Evolutionary conservation across 2,113 vertebrate species (phyloP).

Genomic region (Tiliqua scincoides): DNA sequence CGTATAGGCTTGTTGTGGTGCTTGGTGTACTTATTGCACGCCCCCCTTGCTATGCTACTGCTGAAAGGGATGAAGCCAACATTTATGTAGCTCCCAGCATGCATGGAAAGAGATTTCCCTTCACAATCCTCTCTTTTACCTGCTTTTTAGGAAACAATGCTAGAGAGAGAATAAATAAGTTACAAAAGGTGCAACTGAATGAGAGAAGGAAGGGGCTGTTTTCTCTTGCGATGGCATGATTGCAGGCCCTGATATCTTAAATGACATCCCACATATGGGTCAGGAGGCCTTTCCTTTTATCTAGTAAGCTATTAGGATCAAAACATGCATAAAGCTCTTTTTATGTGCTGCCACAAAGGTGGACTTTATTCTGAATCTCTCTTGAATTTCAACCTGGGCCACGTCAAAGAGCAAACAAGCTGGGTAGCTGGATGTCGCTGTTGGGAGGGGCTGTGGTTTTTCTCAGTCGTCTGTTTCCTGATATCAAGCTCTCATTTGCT

Average conservation of each 20-base stretch:
- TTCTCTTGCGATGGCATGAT: slow-evolving; percentile 18
- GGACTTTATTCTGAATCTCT: slow-evolving; percentile 56
- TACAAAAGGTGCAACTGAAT: neutral
- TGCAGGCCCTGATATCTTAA: slow-evolving; percentile 23
- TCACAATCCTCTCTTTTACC: neutral
- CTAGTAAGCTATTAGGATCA: slow-evolving; percentile 28
- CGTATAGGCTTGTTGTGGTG: too few relatives aligned
- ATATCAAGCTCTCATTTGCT: neutral
- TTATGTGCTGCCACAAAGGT: slow-evolving; percentile 62
- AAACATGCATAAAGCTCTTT: slow-evolving; percentile 55
- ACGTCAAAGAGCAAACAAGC: slow-evolving; percentile 39
- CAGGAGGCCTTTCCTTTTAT: slow-evolving; percentile 55
- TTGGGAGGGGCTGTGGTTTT: neutral
- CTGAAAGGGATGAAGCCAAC: rapidly evolving
- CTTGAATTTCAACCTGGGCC: slow-evolving; percentile 63
- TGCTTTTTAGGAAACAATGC: neutral
- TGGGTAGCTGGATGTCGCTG: neutral
- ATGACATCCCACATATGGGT: slow-evolving; percentile 49
- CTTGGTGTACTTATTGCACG: too few relatives aligned
- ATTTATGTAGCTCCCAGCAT: rapidly evolving
- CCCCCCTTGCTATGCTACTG: too few relatives aligned
- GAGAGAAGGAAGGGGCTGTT: neutral
- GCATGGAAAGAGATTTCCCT: rapidly evolving
- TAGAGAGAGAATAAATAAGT: neutral
- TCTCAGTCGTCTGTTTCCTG: neutral